Conservation (phyloP, 2,888 invertebrate species). For the Steinernema hermaphroditum region DNA sequence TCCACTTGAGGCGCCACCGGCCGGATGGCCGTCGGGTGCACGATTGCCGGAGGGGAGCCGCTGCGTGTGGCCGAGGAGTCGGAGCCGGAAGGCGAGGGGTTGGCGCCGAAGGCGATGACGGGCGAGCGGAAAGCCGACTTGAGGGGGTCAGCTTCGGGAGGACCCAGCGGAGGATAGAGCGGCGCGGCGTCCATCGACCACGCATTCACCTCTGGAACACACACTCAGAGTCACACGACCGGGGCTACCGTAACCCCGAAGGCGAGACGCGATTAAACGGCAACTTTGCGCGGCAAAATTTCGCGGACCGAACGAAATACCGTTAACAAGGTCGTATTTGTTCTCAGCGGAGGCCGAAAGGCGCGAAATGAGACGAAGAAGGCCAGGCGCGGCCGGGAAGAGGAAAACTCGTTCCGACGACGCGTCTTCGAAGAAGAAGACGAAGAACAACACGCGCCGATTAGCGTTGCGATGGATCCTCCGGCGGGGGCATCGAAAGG, state of each 20-base stretch:
- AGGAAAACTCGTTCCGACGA: conserved; percentile 15
- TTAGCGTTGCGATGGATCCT: background rate
- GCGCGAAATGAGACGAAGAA: conserved; percentile 21
- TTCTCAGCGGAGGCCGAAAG: conserved; percentile 24
- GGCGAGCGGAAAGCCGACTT: conserved; percentile 7
- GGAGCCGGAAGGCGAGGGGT: too few relatives aligned
- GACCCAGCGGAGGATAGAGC: conserved; percentile 12
- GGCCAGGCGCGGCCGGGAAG: conserved; percentile 15
- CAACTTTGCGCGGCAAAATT: conserved; percentile 25
- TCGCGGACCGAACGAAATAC: conserved; percentile 18
- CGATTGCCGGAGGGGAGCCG: conserved; percentile 3
- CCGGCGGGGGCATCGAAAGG: too few relatives aligned
- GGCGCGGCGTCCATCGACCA: conserved; percentile 7
- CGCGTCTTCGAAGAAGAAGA: background rate
- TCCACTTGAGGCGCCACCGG: background rate
- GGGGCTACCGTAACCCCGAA: too few relatives aligned
- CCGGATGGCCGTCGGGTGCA: conserved; percentile 5
- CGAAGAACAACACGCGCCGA: conserved; percentile 1
- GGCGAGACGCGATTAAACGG: background rate
- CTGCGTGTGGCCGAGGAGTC: too few relatives aligned
- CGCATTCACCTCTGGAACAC: background rate
- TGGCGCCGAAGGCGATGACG: conserved; percentile 1
- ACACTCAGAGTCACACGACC: too few relatives aligned
- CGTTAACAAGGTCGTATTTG: conserved; percentile 26
- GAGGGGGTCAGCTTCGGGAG: background rate